Conservation (phyloP, 2,888 invertebrate genomes). For the Nemurella pictetii region DNA sequence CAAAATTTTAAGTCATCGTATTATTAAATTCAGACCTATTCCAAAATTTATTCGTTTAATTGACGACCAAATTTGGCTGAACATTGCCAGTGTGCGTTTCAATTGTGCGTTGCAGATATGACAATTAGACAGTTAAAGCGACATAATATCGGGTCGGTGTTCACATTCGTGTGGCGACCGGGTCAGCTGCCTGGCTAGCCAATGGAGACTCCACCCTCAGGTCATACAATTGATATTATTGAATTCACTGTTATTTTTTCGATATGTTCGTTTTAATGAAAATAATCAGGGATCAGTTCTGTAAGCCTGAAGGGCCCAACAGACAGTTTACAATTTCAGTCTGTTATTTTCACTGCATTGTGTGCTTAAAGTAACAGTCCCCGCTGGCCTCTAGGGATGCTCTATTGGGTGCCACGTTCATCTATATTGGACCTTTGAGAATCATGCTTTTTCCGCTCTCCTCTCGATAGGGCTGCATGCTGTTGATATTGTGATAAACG, state of each 20-base stretch:
- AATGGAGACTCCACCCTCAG: slow-evolving; percentile 1
- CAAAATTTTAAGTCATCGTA: too few relatives aligned
- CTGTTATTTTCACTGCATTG: slow-evolving; percentile 25
- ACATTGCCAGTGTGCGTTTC: not conserved
- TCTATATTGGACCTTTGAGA: slow-evolving; percentile 25
- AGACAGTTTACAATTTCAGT: slow-evolving; percentile 25
- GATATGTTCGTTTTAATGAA: slow-evolving; percentile 25
- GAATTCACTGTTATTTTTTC: slow-evolving; percentile 26
- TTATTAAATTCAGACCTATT: not conserved
- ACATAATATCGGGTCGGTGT: not conserved
- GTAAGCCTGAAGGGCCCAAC: slow-evolving; percentile 14
- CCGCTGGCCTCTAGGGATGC: slow-evolving; percentile 13
- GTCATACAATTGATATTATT: slow-evolving; percentile 25
- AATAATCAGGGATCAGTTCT: slow-evolving; percentile 24
- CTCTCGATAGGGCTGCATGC: not conserved
- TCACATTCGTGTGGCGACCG: not conserved
- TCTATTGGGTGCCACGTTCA: slow-evolving; percentile 15
- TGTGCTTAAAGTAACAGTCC: slow-evolving; percentile 8
- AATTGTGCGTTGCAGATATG: not conserved
- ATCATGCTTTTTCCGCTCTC: not conserved
- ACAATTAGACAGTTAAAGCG: not conserved
- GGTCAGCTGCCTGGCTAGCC: not conserved
- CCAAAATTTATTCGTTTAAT: not conserved
- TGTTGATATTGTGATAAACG: slow-evolving; percentile 16
- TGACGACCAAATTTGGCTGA: not conserved